phyloP scores from a whole-genome alignment of 2,113 vertebrate genomes.

The Callionymus lyra region DNA sequence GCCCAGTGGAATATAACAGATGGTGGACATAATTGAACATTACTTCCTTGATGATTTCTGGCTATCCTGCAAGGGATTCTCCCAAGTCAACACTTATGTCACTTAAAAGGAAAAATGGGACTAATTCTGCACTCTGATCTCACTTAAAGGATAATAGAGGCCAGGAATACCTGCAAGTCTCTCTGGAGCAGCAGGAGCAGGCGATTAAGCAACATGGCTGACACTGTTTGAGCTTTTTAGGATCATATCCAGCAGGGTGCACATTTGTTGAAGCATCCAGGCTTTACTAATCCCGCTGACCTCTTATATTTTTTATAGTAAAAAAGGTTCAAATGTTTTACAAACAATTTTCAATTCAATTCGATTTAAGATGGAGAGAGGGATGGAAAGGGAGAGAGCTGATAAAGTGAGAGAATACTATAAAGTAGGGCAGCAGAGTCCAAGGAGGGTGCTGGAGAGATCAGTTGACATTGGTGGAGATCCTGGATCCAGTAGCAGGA shows the following conservation, averaged over 20 bases:
- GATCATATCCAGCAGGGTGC: background rate
- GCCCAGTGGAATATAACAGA: slow-evolving; percentile 77
- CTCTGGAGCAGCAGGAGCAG: slow-evolving; percentile 12
- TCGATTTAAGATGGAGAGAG: too few species aligned
- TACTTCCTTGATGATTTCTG: slow-evolving; percentile 71
- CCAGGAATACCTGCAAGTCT: slow-evolving; percentile 43
- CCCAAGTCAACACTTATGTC: slow-evolving; percentile 56
- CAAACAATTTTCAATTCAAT: too few species aligned
- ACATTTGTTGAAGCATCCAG: too few species aligned
- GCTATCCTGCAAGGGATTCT: slow-evolving; percentile 41
- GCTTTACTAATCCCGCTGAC: too few species aligned
- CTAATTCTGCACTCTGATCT: slow-evolving; percentile 58
- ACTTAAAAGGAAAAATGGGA: slow-evolving; percentile 46
- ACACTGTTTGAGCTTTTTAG: background rate
- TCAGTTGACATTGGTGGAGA: too few species aligned
- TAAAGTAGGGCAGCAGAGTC: too few species aligned
- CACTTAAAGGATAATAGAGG: slow-evolving; percentile 60
- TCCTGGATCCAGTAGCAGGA: too few species aligned
- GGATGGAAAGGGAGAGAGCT: too few species aligned
- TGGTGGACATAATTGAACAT: slow-evolving; percentile 82
- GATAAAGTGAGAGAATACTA: too few species aligned
- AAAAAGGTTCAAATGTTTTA: too few species aligned
- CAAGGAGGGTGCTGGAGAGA: too few species aligned
- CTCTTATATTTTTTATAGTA: too few species aligned
- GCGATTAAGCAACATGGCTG: background rate